phyloP scores from a whole-genome alignment of 2,888 invertebrate species.

The Eupeodes luniger region DNA sequence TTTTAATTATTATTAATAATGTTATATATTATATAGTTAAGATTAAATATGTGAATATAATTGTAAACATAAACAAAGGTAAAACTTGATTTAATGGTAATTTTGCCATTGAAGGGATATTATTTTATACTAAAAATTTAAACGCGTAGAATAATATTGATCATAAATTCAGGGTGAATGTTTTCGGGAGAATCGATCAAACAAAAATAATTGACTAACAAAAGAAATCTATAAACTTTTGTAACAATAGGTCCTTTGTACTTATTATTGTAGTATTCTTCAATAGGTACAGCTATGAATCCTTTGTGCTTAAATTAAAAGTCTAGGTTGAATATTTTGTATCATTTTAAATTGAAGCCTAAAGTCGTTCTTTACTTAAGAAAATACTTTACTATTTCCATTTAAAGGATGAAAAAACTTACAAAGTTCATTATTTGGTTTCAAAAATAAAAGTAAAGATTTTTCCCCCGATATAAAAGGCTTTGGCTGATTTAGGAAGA shows the following conservation, averaged over 20 bases:
- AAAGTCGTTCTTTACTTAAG: no score
- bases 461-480: no score
- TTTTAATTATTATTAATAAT: not conserved
- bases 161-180: not conserved
- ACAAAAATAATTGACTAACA: not conserved
- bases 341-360: no score
- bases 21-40: not conserved
- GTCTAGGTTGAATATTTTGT: no score
- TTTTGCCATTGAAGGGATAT: not conserved
- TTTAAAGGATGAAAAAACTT: no score
- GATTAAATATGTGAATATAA: not conserved
- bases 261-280: not conserved
- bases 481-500: no score
- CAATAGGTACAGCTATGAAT: no score
- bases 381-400: no score
- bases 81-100: constrained; percentile 8
- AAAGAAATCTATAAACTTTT: not conserved
- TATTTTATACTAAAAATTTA: not conserved
- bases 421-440: no score
- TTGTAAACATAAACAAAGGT: constrained; percentile 27
- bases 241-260: not conserved
- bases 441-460: no score
- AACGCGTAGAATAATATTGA: not conserved
- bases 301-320: no score
- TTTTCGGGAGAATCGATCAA: not conserved